phyloP scores from a whole-genome alignment of 2,888 invertebrate genomes.

The Meandrusa payeni region DNA sequence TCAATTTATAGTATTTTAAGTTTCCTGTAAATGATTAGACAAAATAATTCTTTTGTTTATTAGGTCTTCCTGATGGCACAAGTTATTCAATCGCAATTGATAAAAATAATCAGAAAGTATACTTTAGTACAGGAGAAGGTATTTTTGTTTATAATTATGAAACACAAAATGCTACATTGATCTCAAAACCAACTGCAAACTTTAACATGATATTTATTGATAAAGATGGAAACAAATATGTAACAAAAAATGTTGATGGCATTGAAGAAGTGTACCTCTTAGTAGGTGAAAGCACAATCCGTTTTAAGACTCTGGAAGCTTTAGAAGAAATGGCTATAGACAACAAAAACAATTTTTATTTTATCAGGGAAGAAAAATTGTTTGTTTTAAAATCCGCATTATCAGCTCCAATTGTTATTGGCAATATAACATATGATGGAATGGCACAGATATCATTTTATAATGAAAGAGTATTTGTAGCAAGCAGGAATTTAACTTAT shows the following conservation, averaged over 20 bases:
- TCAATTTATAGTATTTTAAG: too few relatives aligned
- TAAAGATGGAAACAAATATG: conserved; percentile 61
- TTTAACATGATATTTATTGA: conserved; percentile 60
- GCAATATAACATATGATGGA: conserved; percentile 51
- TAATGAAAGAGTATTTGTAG: conserved; percentile 51
- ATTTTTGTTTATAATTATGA: conserved; percentile 57
- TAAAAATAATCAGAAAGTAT: conserved; percentile 49
- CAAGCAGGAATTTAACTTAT: conserved; percentile 52
- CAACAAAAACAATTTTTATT: conserved; percentile 62
- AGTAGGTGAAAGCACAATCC: conserved; percentile 51
- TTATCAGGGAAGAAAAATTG: conserved; percentile 51
- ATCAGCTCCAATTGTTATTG: conserved; percentile 45
- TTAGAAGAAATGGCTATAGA: conserved; percentile 60
- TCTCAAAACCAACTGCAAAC: conserved; percentile 44
- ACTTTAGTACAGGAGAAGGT: conserved; percentile 62
- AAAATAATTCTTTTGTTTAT: background rate
- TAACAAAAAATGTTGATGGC: conserved; percentile 55
- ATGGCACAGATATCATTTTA: conserved; percentile 61
- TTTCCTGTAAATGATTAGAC: too few relatives aligned
- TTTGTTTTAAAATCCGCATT: conserved; percentile 49
- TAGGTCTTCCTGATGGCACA: conserved; percentile 56
- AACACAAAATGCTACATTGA: conserved; percentile 42
- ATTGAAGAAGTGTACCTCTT: conserved; percentile 56
- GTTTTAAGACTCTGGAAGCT: conserved; percentile 48
- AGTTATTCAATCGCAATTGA: conserved; percentile 65